Conservation (phyloP, 1,140 invertebrate species). For the Drosophila azteca region DNA sequence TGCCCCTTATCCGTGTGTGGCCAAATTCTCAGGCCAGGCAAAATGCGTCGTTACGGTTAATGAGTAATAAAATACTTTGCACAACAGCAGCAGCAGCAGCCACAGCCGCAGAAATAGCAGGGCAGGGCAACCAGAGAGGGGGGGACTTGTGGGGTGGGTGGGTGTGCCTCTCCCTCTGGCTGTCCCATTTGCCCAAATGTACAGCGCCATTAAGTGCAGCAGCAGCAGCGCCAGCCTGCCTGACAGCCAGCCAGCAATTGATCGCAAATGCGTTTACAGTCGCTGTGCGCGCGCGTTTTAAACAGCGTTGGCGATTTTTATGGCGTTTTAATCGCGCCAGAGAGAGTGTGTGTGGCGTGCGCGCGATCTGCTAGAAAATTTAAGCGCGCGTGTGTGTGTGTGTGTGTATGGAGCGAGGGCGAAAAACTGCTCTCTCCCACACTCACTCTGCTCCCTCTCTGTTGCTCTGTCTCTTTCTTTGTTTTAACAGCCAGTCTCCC, state of each 20-base stretch:
- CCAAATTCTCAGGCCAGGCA: conserved; percentile 55
- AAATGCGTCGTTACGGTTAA: conserved; percentile 80
- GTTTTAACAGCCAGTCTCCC: conserved; percentile 30
- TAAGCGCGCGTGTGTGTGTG: conserved; percentile 4
- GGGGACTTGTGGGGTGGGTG: conserved; percentile 32
- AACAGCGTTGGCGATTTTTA: conserved; percentile 76
- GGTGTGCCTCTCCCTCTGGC: conserved; percentile 7
- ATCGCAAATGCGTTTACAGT: conserved; percentile 45
- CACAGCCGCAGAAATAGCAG: conserved; percentile 8
- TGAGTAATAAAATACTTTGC: conserved; percentile 82
- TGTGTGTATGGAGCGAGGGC: conserved; percentile 16
- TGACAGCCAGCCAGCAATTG: conserved; percentile 21
- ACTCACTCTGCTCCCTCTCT: conserved; percentile 2
- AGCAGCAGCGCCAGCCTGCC: conserved; percentile 14
- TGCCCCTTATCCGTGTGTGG: conserved; percentile 19
- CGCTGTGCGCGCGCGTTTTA: conserved; percentile 59
- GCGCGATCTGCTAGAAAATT: conserved; percentile 46
- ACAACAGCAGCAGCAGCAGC: conserved; percentile 61
- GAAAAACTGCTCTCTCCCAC: conserved; percentile 14
- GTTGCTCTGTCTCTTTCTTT: conserved; percentile 9
- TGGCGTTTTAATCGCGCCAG: conserved; percentile 74
- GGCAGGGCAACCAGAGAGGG: conserved; percentile 27
- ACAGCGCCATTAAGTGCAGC: conserved; percentile 65
- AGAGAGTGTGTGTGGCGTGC: conserved; percentile 6
- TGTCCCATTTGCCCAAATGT: conserved; percentile 55